These are phyloP conservation scores for Burhinus oedicnemus DNA, from an alignment of 2,113 vertebrate genomes.

Conservation along the genomic window DNA sequence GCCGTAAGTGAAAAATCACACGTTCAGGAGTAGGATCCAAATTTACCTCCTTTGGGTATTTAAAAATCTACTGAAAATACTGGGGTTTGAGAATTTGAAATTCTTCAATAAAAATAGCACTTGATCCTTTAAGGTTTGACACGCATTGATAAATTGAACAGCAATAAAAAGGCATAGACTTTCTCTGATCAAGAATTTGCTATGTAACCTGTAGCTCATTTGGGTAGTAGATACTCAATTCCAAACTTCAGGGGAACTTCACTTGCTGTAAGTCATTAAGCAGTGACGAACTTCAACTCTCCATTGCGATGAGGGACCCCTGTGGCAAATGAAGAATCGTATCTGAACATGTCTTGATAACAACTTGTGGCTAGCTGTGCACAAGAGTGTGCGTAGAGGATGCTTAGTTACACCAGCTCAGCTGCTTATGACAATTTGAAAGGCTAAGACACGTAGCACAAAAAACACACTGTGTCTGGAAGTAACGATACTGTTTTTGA, in stretches of 20 bases:
- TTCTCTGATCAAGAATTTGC: background rate
- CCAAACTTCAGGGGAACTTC: background rate
- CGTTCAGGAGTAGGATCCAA: background rate
- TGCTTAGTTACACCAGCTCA: background rate
- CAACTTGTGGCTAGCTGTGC: background rate
- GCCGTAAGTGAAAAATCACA: background rate
- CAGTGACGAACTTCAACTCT: background rate
- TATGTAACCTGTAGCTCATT: background rate
- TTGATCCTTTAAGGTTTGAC: background rate
- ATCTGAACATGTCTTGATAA: background rate
- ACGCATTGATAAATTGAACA: background rate
- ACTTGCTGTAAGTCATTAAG: background rate
- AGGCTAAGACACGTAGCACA: background rate
- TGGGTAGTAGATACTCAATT: background rate
- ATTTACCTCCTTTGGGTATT: background rate
- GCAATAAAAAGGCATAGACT: background rate
- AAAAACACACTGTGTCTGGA: background rate
- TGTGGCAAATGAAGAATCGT: background rate
- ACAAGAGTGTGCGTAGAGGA: accelerated
- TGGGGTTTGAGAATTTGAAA: background rate
- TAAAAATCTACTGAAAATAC: background rate
- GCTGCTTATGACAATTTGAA: background rate
- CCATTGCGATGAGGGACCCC: background rate
- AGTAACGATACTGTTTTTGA: background rate
- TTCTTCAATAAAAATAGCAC: background rate